Conservation (phyloP, 2,888 invertebrate species). For the Yponomeuta cagnagella region DNA sequence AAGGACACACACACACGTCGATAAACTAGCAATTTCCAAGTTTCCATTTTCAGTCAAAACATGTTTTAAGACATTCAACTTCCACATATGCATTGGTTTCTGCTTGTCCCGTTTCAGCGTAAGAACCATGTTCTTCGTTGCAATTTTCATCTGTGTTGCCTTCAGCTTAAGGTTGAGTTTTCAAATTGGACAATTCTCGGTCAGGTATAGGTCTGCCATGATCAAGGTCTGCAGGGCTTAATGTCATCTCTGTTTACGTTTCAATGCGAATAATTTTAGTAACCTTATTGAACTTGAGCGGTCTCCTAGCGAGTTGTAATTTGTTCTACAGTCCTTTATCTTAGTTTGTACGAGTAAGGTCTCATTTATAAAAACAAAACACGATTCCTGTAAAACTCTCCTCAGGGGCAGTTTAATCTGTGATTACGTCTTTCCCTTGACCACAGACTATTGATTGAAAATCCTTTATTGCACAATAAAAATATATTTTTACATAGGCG, state of each 20-base stretch:
- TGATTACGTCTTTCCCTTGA: too few relatives aligned
- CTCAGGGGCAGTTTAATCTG: too few relatives aligned
- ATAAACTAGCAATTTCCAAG: constrained; percentile 56
- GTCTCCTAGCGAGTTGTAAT: not conserved
- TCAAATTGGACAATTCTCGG: not conserved
- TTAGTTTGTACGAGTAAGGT: not conserved
- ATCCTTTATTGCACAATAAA: too few relatives aligned
- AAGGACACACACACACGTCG: constrained; percentile 37
- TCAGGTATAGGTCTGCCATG: constrained; percentile 39
- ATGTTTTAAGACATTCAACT: constrained; percentile 44
- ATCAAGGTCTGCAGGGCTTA: constrained; percentile 69
- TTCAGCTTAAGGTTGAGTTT: not conserved
- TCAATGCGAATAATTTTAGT: constrained; percentile 23
- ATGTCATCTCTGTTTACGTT: constrained; percentile 67
- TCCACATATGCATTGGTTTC: constrained; percentile 32
- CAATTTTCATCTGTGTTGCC: not conserved
- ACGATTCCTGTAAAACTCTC: too few relatives aligned
- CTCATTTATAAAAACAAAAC: too few relatives aligned
- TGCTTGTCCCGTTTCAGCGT: not conserved
- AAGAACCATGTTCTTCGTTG: not conserved
- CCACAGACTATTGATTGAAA: too few relatives aligned
- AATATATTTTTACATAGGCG: too few relatives aligned
- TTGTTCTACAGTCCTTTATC: not conserved
- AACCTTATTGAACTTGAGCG: not conserved
- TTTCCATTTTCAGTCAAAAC: constrained; percentile 74